phyloP scores from a whole-genome alignment of 2,888 invertebrate genomes.

The Isoperla grammatica region DNA sequence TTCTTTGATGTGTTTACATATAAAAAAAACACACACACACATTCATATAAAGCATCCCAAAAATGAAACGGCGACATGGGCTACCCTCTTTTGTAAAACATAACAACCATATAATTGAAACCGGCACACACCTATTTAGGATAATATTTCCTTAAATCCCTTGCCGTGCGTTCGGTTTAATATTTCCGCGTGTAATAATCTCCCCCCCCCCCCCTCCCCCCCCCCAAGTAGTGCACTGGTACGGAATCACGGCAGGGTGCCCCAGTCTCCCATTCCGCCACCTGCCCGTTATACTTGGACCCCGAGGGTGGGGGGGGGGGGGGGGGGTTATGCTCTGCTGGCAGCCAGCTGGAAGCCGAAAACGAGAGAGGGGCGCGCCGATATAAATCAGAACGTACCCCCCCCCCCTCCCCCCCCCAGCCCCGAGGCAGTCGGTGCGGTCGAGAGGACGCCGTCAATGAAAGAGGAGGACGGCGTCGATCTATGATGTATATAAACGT shows the following conservation, averaged over 20 bases:
- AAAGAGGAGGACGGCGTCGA: background rate
- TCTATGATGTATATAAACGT: background rate
- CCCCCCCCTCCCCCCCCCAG: too few relatives aligned
- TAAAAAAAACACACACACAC: background rate
- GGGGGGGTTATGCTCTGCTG: slow-evolving; percentile 24
- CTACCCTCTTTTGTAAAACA: too few relatives aligned
- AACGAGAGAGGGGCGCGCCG: background rate
- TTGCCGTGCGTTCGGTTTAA: background rate
- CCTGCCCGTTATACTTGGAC: background rate
- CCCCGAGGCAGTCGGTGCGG: background rate
- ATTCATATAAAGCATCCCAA: background rate
- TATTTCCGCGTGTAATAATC: background rate
- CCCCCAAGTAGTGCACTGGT: background rate
- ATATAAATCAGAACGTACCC: background rate
- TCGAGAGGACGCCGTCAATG: background rate
- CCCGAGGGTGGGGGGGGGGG: background rate
- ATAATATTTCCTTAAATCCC: background rate
- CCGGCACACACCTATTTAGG: too few relatives aligned
- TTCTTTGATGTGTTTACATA: background rate
- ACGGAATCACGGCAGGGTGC: slow-evolving; percentile 12
- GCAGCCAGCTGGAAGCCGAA: slow-evolving; percentile 15
- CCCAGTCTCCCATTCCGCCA: background rate
- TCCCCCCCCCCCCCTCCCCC: background rate
- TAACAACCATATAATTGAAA: too few relatives aligned
- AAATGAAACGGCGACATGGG: too few relatives aligned